phyloP scores from a whole-genome alignment of 2,888 invertebrate species.

The Zaprionus lineosus region DNA sequence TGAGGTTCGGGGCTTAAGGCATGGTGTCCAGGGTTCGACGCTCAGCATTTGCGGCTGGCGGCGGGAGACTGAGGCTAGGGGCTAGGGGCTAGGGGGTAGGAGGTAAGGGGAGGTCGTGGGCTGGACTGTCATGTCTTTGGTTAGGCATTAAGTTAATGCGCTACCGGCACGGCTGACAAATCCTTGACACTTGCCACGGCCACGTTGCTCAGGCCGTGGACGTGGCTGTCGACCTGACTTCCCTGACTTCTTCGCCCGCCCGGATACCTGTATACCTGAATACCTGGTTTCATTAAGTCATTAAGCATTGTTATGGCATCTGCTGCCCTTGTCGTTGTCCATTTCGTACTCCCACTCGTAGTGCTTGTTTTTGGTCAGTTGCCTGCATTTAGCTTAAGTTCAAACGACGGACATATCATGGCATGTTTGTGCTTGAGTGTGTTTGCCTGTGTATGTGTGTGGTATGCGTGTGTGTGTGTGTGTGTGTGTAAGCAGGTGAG shows the following conservation, averaged over 20 bases:
- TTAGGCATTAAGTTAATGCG: constrained; percentile 74
- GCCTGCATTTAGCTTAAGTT: constrained; percentile 22
- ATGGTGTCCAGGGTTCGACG: background rate
- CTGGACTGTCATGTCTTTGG: constrained; percentile 67
- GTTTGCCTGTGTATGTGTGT: constrained; percentile 12
- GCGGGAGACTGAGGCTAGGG: no score
- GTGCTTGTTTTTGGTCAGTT: constrained; percentile 35
- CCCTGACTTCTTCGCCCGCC: background rate
- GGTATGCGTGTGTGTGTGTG: constrained; percentile 13
- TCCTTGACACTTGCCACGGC: constrained; percentile 64
- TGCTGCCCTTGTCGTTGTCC: constrained; percentile 29
- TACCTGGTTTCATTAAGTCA: constrained; percentile 72
- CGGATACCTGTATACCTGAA: background rate
- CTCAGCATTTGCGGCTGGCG: constrained; percentile 5
- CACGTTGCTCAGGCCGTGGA: constrained; percentile 21
- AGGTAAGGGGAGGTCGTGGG: background rate
- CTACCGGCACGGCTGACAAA: constrained; percentile 56
- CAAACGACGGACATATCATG: constrained; percentile 3
- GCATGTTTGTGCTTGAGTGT: constrained; percentile 12
- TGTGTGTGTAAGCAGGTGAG: constrained; percentile 67
- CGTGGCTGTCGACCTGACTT: background rate
- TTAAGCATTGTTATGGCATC: constrained; percentile 66
- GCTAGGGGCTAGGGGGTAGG: no score
- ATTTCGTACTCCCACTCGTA: no score
- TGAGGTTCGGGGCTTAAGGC: constrained; percentile 7